Evolutionary conservation across 2,888 invertebrate genomes (phyloP).

Genomic region (Erpobdella octoculata): DNA sequence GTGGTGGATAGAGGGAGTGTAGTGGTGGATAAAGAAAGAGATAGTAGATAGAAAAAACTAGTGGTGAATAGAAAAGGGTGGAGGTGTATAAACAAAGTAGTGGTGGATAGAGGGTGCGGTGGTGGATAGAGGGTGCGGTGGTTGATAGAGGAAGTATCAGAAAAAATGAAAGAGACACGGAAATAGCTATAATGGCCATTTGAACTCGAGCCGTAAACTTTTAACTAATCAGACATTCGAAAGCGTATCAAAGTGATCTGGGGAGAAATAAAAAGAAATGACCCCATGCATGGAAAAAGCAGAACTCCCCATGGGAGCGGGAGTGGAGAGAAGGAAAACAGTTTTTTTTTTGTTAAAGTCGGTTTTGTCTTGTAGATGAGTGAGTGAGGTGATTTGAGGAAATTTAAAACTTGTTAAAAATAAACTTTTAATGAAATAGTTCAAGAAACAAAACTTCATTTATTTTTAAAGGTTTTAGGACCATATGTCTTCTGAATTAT

Average conservation of each 20-base stretch:
- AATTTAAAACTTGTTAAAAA: too few relatives aligned
- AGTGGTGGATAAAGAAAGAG: neutral
- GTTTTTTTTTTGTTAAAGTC: too few relatives aligned
- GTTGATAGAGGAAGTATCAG: neutral
- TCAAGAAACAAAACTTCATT: too few relatives aligned
- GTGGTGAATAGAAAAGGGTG: neutral
- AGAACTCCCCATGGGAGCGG: neutral
- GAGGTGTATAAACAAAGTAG: neutral
- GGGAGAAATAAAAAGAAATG: neutral
- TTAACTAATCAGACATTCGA: slow-evolving; percentile 8
- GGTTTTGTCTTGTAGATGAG: too few relatives aligned
- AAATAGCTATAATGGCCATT: neutral
- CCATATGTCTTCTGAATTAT: too few relatives aligned
- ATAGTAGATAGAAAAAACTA: neutral
- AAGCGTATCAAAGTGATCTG: neutral
- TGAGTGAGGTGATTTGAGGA: too few relatives aligned
- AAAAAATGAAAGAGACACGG: neutral
- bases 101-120: neutral
- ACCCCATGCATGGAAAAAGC: too few relatives aligned
- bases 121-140: neutral
- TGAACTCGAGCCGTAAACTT: neutral
- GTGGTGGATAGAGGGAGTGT: too few relatives aligned
- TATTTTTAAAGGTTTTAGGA: too few relatives aligned
- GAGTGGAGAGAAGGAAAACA: too few relatives aligned
- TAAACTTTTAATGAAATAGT: too few relatives aligned